These are phyloP conservation scores for Misgurnus anguillicaudatus DNA, from an alignment of 2,113 vertebrate species.

Conservation along the genomic window DNA sequence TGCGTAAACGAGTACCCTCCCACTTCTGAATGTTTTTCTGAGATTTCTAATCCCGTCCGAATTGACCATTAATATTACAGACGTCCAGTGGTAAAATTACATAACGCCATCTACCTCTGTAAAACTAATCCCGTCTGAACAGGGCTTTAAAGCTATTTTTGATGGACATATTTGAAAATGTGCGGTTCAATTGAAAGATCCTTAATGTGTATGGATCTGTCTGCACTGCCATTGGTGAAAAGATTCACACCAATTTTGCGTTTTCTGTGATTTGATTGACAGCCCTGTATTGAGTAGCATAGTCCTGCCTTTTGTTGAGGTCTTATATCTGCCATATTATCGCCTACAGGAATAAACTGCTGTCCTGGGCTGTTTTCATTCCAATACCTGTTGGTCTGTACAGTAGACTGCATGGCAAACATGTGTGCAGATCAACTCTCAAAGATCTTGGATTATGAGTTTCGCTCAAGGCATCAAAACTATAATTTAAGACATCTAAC, in stretches of 20 bases:
- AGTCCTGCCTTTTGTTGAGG: background rate
- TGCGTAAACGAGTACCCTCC: too few relatives aligned
- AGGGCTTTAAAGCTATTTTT: too few relatives aligned
- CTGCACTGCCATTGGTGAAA: background rate
- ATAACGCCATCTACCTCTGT: too few relatives aligned
- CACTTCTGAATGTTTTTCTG: too few relatives aligned
- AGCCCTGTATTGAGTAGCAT: too few relatives aligned
- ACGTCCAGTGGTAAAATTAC: too few relatives aligned
- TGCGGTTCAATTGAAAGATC: too few relatives aligned
- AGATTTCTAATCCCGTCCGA: too few relatives aligned
- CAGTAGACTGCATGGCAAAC: background rate
- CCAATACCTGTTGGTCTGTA: background rate
- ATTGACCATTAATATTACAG: too few relatives aligned
- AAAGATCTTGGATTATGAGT: background rate
- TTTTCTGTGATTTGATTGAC: conserved; percentile 3
- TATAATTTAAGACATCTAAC: background rate
- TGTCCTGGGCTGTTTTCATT: conserved; percentile 6
- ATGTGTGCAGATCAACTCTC: background rate
- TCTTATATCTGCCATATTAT: background rate
- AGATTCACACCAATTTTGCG: conserved; percentile 10
- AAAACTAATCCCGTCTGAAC: too few relatives aligned
- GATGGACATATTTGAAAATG: too few relatives aligned
- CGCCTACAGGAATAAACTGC: conserved; percentile 2
- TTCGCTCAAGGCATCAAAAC: background rate
- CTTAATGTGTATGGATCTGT: background rate